A percentile compares a stretch with the other conserved stretches of the same genome.
Conservation (phyloP, 2,888 invertebrate genomes). For the Odontomyia ornata region DNA sequence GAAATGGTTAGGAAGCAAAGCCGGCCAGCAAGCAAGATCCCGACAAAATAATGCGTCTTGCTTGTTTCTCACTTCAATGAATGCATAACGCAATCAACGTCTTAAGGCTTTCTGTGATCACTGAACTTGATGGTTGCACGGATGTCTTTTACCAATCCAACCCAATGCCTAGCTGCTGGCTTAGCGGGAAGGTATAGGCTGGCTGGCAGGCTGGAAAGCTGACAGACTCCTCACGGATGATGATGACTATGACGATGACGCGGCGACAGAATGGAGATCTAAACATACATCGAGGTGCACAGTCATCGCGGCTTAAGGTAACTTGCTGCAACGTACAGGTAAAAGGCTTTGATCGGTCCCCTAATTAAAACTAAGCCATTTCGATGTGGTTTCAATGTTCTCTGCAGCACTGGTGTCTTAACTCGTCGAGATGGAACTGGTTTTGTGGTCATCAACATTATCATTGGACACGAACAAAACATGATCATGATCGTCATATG, state of each 20-base stretch:
- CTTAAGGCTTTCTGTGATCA: background rate
- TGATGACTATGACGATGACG: slow-evolving; percentile 8
- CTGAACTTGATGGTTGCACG: background rate
- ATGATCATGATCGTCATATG: background rate
- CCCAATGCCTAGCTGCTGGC: background rate
- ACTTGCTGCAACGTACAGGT: slow-evolving; percentile 7
- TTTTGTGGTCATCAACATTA: slow-evolving; percentile 4
- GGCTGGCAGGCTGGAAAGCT: background rate
- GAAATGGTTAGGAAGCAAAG: background rate
- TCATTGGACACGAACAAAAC: background rate
- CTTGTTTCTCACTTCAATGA: background rate
- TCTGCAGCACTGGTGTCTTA: background rate
- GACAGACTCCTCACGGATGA: background rate
- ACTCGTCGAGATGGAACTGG: background rate
- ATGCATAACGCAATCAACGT: slow-evolving; percentile 3
- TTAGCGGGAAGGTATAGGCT: background rate
- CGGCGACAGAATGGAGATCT: background rate
- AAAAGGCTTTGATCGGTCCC: background rate
- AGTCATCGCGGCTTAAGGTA: background rate
- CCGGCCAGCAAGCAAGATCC: background rate
- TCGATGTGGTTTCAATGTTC: background rate
- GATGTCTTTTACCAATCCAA: background rate
- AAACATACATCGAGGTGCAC: too few species aligned
- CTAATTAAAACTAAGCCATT: slow-evolving; percentile 22
- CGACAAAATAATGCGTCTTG: slow-evolving; percentile 6